These are phyloP conservation scores for Boloria euphrosyne DNA, from an alignment of 2,888 invertebrate genomes.

Conservation along the genomic window DNA sequence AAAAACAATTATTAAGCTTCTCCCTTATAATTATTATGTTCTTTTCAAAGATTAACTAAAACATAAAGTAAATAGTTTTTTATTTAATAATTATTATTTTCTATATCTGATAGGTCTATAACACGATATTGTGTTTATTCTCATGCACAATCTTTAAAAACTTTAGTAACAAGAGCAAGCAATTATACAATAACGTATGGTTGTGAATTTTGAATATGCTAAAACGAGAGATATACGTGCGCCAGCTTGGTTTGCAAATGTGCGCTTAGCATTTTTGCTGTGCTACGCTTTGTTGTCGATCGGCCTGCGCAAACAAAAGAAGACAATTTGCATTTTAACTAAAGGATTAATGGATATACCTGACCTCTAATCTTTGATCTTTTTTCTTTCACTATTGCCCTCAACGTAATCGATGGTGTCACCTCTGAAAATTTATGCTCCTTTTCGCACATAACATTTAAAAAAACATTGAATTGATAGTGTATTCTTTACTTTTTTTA, in stretches of 20 bases:
- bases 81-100: too few species aligned
- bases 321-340: constrained; percentile 78
- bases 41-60: too few species aligned
- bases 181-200: constrained; percentile 27
- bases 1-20: too few species aligned
- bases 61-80: too few species aligned
- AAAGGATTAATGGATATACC: constrained; percentile 70
- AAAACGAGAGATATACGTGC: constrained; percentile 52
- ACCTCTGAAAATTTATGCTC: neutral
- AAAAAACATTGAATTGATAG: too few species aligned
- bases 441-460: too few species aligned
- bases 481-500: too few species aligned
- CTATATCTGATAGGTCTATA: neutral
- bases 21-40: too few species aligned
- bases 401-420: neutral
- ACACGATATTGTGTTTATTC: neutral
- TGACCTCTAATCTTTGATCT: constrained; percentile 45
- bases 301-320: constrained; percentile 68
- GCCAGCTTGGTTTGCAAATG: constrained; percentile 64
- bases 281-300: constrained; percentile 56
- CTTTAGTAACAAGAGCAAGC: constrained; percentile 23
- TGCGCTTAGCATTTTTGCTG: constrained; percentile 69
- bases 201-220: constrained; percentile 45
- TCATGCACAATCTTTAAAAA: constrained; percentile 3
- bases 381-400: neutral